A percentile compares a stretch with the other conserved stretches of the same genome.
These are phyloP conservation scores for Alentia gelatinosa DNA, from an alignment of 2,888 invertebrate species.

Conservation along the genomic window DNA sequence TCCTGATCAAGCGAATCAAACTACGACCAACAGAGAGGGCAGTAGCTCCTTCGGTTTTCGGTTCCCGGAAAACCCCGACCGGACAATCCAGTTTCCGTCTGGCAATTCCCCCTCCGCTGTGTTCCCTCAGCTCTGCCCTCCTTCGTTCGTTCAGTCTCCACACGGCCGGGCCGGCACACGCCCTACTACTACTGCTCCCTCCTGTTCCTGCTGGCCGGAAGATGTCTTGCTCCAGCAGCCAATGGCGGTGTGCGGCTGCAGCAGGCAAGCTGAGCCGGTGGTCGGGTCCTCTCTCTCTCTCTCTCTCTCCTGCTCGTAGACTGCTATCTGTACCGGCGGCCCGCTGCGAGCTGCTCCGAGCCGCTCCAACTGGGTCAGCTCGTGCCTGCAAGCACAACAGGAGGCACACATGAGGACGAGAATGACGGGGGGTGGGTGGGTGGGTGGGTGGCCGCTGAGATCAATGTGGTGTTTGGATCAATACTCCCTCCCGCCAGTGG, in stretches of 20 bases:
- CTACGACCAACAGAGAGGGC: too few relatives aligned
- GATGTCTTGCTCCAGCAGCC: neutral
- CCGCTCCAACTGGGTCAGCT: conserved; percentile 20
- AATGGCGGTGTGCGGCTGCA: neutral
- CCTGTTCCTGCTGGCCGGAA: neutral
- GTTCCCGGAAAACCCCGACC: too few relatives aligned
- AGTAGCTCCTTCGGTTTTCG: too few relatives aligned
- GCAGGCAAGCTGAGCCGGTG: neutral
- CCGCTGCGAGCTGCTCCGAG: conserved; percentile 21
- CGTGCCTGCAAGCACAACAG: conserved; percentile 25
- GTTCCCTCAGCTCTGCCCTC: neutral
- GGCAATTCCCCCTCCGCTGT: neutral
- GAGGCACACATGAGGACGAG: neutral
- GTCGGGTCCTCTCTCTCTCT: neutral
- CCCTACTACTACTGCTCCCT: neutral
- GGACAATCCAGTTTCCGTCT: too few relatives aligned
- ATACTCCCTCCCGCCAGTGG: neutral
- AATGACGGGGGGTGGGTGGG: neutral
- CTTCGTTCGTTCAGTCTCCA: neutral
- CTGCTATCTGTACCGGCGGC: neutral
- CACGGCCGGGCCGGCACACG: neutral
- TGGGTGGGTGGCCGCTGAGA: neutral
- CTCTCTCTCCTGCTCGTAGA: neutral
- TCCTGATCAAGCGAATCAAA: too few relatives aligned
- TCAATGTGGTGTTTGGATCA: neutral